Evolutionary conservation across 2,797 vertebrate genomes (phyloP), one percentile per base, ranked within the genome.

Genomic region (Picus viridis): DNA sequence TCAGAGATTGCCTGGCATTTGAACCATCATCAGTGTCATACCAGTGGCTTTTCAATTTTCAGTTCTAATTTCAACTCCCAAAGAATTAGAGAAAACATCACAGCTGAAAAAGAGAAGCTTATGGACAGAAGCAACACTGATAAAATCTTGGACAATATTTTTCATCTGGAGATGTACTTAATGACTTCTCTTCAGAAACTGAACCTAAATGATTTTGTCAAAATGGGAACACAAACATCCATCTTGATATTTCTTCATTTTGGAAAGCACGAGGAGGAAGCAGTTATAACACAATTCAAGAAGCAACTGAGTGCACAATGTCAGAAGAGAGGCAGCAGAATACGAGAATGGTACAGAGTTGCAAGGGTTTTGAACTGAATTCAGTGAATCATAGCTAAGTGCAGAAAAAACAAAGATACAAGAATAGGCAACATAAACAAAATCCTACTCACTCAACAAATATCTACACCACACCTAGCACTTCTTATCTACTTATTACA

Each of bases 281-380:
- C 0, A 0, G 0, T 15, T 47, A 29, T 18, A n/a, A 30, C 14
- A 30, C 20, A 64, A 26, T 1, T 78, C 10, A 51, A 65, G 17
- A 64, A 32, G 2, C 0, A 1, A 26, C 3, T 4, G 1, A 36
- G 9, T 1, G 2, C 9, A 5, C 16, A 36, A 7, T 0, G 0
- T 9, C 7, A 15, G 10, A 86, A 12, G 1, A 62, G 7, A 2
- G 61, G 7, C 0, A 57, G 24, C 34, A 36, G 13, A 74, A 41
- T 5, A 32, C 0, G 1, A 20, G 4, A 71, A 43, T 0, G 0
- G 32, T 20, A 34, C 9, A 17, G 4, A 43, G 3, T 8, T 19
- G 1, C 7, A 30, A 5, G 32, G 10, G 10, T 26, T 89, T 56
- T 34, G 3, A 74, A 27, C 3, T 5, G 3, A 29, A 32, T 63